phyloP scores from a whole-genome alignment of 1,140 invertebrate genomes.

The Pogonognathellus flavescens region DNA sequence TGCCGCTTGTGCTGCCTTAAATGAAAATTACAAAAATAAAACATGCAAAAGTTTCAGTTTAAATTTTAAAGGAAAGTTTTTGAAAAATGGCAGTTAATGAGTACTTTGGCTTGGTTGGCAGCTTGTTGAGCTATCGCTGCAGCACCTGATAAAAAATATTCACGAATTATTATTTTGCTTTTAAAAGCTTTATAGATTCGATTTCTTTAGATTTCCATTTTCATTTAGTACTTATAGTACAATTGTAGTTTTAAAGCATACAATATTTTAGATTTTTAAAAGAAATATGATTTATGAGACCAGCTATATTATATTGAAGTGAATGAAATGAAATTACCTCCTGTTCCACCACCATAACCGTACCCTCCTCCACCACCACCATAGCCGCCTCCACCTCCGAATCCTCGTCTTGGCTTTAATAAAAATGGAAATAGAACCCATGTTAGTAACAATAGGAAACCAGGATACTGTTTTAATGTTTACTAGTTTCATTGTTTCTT shows the following conservation, averaged over 20 bases:
- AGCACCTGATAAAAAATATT: too few species aligned
- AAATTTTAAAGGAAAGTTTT: background rate
- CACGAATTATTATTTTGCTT: too few species aligned
- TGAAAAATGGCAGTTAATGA: background rate
- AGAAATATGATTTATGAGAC: too few species aligned
- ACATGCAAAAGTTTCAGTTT: too few species aligned
- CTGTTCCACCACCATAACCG: slow-evolving; percentile 67
- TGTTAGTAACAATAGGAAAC: too few species aligned
- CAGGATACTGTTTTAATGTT: too few species aligned
- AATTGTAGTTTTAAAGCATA: too few species aligned
- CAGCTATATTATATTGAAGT: too few species aligned
- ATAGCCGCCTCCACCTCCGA: slow-evolving; percentile 75
- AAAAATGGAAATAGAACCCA: background rate
- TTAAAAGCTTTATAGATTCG: background rate
- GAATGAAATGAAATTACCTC: background rate
- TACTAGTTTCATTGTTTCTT: too few species aligned
- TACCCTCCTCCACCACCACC: slow-evolving; percentile 75
- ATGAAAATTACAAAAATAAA: background rate
- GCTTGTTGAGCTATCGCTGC: slow-evolving; percentile 67
- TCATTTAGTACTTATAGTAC: too few species aligned
- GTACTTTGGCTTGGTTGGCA: slow-evolving; percentile 62
- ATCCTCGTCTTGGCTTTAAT: slow-evolving; percentile 72
- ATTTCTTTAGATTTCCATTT: background rate
- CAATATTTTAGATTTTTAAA: too few species aligned
- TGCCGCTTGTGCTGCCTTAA: slow-evolving; percentile 64